Evolutionary conservation across 2,888 invertebrate genomes (phyloP), one percentile per base, ranked within the genome.

Genomic region (Bellardia bayeri): DNA sequence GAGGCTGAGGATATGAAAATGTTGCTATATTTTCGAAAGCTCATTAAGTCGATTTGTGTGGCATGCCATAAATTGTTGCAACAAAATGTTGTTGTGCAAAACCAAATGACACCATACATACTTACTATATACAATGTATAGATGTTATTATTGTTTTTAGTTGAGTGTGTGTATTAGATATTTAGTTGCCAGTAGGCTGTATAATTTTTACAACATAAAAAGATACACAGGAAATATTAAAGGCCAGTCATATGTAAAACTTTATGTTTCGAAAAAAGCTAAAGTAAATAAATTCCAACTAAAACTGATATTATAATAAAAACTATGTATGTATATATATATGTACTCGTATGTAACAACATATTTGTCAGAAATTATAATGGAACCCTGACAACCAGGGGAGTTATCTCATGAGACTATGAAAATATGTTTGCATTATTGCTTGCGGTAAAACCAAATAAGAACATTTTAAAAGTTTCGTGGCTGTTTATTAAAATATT

Each of bases 1-100:
- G 75, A 85, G 82, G 68, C 78, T 64, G 82, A 84, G 84, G 45
- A 72, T 84, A 78, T 76, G 72, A 82, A 85, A 82, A 75, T 58
- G 45, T 72, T 79, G 63, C 69, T 82, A 76, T 71, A 82, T 79
- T 79, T 79, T 82, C 75, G 58, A 79, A 87, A 87, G 87, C 87
- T 87, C 87, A 87, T 87, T 87, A 87, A 87, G 85, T 82, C 87
- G 85, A 87, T 87, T 87, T 85, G 85, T 87, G 85, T 87, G 85
- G 85, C 87, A 85, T 71, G 85, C 74, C 85, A 87, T 87, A 87
- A 87, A 87, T 87, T 85, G 64, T 82, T 85, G 82, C 87, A 87
- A 79, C 85, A 45, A 79, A 85, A 82, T 85, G 75, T 79, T 75
- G 58, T 71, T 82, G 69, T 68, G 78, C 75, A 79, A 75, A 85